Conservation (phyloP, 2,888 invertebrate species). For the Drosophila algonquin region DNA sequence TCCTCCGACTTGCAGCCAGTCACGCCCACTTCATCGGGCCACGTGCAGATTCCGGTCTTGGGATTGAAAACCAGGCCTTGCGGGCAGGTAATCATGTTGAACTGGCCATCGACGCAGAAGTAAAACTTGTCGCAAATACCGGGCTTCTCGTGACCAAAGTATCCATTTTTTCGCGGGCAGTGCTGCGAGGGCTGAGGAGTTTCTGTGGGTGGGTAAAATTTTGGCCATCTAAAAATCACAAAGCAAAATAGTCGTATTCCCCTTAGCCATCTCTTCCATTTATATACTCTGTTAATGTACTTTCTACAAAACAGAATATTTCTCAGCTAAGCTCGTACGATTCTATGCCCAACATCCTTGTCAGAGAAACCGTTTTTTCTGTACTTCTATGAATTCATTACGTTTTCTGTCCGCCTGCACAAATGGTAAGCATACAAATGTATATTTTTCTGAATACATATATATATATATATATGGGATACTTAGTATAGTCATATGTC, state of each 20-base stretch:
- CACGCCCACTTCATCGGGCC: constrained; percentile 96
- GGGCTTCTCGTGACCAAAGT: constrained; percentile 92
- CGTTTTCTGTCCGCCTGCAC: constrained; percentile 13
- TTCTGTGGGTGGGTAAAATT: constrained; percentile 85
- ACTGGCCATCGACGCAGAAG: constrained; percentile 94
- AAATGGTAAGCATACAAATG: constrained; percentile 17
- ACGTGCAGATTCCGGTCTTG: constrained; percentile 94
- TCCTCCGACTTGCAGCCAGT: constrained; percentile 93
- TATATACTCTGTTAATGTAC: background rate
- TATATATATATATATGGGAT: constrained; percentile 1
- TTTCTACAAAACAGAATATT: background rate
- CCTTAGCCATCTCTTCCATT: background rate
- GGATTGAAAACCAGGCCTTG: constrained; percentile 94
- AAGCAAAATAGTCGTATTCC: constrained; percentile 3
- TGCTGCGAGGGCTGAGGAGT: constrained; percentile 89
- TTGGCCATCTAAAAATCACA: constrained; percentile 13
- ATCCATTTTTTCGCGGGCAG: constrained; percentile 93
- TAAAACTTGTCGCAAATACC: constrained; percentile 93
- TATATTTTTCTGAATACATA: constrained; percentile 14
- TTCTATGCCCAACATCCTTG: background rate
- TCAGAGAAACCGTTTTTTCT: constrained; percentile 7
- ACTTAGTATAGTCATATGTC: constrained; percentile 20
- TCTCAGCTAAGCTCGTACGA: no score
- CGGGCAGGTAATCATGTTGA: constrained; percentile 95
- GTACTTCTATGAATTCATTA: constrained; percentile 18